These are phyloP conservation scores for Eilema depressum DNA, from an alignment of 2,888 invertebrate genomes.

Conservation along the genomic window DNA sequence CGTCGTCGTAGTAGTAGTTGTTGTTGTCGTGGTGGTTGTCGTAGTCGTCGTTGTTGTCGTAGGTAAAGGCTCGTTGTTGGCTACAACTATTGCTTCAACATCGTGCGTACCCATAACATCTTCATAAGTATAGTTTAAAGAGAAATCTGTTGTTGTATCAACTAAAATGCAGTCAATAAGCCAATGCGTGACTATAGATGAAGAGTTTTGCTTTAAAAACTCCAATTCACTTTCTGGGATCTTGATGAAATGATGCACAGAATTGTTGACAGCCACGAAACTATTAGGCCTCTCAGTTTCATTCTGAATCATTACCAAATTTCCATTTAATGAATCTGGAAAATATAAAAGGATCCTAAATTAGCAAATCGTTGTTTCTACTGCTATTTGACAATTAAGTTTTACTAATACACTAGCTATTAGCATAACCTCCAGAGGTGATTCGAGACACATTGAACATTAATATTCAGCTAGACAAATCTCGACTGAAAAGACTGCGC, in stretches of 20 bases:
- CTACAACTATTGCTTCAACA: constrained; percentile 91
- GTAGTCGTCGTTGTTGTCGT: constrained; percentile 58
- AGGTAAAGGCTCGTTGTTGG: constrained; percentile 88
- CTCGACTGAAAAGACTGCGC: neutral
- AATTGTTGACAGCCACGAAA: constrained; percentile 89
- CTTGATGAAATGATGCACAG: constrained; percentile 86
- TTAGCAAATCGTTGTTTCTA: neutral
- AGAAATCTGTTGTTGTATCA: constrained; percentile 88
- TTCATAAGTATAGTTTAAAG: constrained; percentile 89
- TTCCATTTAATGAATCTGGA: constrained; percentile 90
- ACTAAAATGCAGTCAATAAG: constrained; percentile 92
- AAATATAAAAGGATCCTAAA: constrained; percentile 29
- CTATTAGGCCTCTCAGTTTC: constrained; percentile 83
- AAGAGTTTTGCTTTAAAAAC: constrained; percentile 84
- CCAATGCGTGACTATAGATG: constrained; percentile 90
- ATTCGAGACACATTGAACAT: neutral
- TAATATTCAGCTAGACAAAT: neutral
- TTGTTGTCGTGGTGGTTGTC: constrained; percentile 47
- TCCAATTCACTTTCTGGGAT: constrained; percentile 88
- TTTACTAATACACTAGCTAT: neutral
- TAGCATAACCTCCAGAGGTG: neutral
- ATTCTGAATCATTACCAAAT: constrained; percentile 88
- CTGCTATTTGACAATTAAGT: neutral
- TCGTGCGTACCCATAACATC: constrained; percentile 87
- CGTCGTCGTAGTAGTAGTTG: constrained; percentile 57